These are phyloP conservation scores for Corythoichthys haematopterus DNA, from an alignment of 2,113 vertebrate genomes.

Conservation along the genomic window DNA sequence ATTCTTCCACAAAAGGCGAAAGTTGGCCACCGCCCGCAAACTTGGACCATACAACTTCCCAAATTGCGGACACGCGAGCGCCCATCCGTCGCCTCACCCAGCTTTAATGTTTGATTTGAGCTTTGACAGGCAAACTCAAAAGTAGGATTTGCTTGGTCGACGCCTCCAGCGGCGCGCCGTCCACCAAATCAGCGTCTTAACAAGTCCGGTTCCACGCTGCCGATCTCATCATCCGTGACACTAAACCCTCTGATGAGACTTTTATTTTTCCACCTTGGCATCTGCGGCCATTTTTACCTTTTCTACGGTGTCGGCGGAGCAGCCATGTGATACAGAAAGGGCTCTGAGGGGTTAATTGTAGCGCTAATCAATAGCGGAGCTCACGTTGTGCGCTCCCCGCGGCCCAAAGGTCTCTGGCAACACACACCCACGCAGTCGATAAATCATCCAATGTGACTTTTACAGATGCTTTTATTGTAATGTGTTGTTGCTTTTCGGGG, in stretches of 20 bases:
- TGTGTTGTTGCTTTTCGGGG: background rate
- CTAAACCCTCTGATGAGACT: conserved; percentile 4
- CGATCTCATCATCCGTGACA: background rate
- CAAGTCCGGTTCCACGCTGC: conserved; percentile 6
- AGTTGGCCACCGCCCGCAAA: background rate
- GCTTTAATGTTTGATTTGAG: conserved; percentile 1
- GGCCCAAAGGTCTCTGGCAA: conserved; percentile 3
- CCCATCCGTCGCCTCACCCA: background rate
- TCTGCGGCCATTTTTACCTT: background rate
- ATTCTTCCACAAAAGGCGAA: background rate
- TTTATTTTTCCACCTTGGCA: background rate
- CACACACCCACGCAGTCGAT: background rate
- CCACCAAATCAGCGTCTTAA: background rate
- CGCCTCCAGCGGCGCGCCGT: background rate
- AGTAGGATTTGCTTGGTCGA: conserved; percentile 3
- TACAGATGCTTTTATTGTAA: background rate
- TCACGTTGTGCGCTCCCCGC: conserved; percentile 1
- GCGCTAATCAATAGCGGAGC: background rate
- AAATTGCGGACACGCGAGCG: background rate
- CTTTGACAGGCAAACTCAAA: conserved; percentile 2
- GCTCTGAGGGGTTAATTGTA: conserved; percentile 1
- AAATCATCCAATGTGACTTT: conserved; percentile 6
- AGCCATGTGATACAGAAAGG: background rate
- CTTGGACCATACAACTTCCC: background rate
- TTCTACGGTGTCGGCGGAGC: background rate